Conservation (phyloP, 2,888 invertebrate species). For the Odontocolon sp. region DNA sequence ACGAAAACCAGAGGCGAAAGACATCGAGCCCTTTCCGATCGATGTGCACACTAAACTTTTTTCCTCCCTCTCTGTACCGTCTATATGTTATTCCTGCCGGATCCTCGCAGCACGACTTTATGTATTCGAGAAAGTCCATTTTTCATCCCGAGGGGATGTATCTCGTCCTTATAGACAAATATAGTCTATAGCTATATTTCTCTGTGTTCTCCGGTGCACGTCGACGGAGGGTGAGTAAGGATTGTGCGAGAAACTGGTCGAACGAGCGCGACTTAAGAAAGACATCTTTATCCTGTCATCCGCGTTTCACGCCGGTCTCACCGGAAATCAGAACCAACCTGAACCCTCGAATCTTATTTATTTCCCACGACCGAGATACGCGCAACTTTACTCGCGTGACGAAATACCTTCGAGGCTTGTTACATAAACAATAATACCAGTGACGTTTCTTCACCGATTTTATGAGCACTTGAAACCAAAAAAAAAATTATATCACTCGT, state of each 20-base stretch:
- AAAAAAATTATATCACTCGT: constrained; percentile 9
- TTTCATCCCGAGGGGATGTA: constrained; percentile 54
- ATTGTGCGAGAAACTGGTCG: constrained; percentile 41
- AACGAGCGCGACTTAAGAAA: constrained; percentile 42
- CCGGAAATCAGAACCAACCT: constrained; percentile 52
- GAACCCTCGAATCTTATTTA: constrained; percentile 25
- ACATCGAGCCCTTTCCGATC: constrained; percentile 45
- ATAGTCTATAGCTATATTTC: constrained; percentile 39
- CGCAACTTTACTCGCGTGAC: not conserved
- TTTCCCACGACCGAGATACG: constrained; percentile 29
- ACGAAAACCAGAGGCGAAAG: constrained; percentile 52
- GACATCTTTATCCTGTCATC: constrained; percentile 61
- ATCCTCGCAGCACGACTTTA: constrained; percentile 32
- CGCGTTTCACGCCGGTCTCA: constrained; percentile 54
- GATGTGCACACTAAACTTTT: constrained; percentile 12
- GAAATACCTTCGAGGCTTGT: not conserved
- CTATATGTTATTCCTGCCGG: not conserved
- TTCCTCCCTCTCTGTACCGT: not conserved
- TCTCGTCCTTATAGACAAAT: constrained; percentile 41
- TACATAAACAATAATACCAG: not conserved
- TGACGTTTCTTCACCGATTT: not conserved
- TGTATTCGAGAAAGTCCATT: constrained; percentile 50
- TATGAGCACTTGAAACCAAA: not conserved
- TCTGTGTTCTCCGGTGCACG: constrained; percentile 14
- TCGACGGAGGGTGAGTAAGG: constrained; percentile 23